Percentiles rank a stretch among this genome's conserved stretches.
phyloP scores from a whole-genome alignment of 2,888 invertebrate genomes.

The Chaetogeoica ovagalla region DNA sequence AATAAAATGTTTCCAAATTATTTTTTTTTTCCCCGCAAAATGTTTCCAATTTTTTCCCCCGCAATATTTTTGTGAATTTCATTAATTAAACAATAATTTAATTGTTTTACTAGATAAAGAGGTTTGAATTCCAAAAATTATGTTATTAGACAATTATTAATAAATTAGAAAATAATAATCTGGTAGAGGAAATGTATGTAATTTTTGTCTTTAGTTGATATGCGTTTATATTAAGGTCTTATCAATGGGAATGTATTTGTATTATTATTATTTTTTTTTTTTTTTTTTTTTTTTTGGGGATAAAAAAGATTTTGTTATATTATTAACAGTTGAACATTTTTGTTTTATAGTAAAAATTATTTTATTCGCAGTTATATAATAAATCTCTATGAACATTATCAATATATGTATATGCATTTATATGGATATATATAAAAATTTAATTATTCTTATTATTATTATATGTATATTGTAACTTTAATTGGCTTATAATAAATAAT shows the following conservation, averaged over 20 bases:
- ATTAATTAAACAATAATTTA: neutral
- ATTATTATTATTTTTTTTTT: no score
- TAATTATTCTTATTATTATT: constrained; percentile 25
- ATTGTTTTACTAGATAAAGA: constrained; percentile 15
- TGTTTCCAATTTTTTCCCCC: constrained; percentile 8
- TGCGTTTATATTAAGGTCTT: constrained; percentile 39
- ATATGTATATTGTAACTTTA: constrained; percentile 42
- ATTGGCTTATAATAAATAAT: constrained; percentile 27
- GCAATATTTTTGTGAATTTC: constrained; percentile 23
- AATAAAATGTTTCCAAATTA: no score
- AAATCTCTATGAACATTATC: constrained; percentile 36
- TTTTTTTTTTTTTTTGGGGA: constrained; percentile 45
- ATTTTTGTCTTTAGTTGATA: constrained; percentile 31
- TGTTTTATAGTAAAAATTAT: constrained; percentile 52
- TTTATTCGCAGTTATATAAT: constrained; percentile 52
- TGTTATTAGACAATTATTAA: neutral
- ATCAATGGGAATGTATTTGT: constrained; percentile 25
- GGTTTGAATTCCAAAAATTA: constrained; percentile 1
- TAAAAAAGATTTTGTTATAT: constrained; percentile 47
- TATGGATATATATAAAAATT: neutral
- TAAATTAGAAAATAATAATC: constrained; percentile 21
- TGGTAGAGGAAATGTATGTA: constrained; percentile 6
- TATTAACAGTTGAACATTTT: constrained; percentile 50
- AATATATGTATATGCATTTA: constrained; percentile 1
- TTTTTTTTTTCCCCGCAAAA: neutral